Evolutionary conservation across 2,888 invertebrate species (phyloP).

Genomic region (Apotomis betuletana): DNA sequence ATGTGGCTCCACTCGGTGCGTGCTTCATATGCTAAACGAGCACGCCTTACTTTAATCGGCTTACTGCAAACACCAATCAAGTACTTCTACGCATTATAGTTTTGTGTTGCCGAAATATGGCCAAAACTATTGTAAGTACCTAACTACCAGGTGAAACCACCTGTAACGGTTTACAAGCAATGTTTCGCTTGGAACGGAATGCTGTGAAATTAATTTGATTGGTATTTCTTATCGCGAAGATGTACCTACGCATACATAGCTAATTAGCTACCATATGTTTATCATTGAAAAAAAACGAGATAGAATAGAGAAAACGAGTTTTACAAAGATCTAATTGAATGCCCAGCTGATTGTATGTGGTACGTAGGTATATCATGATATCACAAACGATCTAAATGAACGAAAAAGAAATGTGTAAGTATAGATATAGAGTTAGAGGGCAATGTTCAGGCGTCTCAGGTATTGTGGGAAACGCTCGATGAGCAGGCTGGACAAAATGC

Average conservation of each 20-base stretch:
- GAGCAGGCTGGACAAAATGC: slow-evolving; percentile 8
- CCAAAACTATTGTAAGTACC: background rate
- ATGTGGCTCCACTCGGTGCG: slow-evolving; percentile 57
- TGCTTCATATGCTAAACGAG: slow-evolving; percentile 49
- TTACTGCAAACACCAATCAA: slow-evolving; percentile 41
- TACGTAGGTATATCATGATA: background rate
- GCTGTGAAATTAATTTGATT: too few species aligned
- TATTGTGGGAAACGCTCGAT: slow-evolving; percentile 1
- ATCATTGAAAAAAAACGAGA: background rate
- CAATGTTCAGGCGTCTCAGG: background rate
- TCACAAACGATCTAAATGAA: background rate
- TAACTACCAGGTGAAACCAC: background rate
- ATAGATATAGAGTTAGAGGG: background rate
- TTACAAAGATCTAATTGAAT: background rate
- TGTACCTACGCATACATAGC: too few species aligned
- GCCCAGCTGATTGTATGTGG: background rate
- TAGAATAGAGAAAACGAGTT: background rate
- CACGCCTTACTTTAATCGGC: slow-evolving; percentile 48
- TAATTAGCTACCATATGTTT: too few species aligned
- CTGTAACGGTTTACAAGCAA: background rate
- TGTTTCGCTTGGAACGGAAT: background rate
- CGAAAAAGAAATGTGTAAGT: background rate
- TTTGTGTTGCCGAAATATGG: slow-evolving; percentile 23
- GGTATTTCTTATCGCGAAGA: too few species aligned
- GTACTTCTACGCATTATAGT: slow-evolving; percentile 13